Evolutionary conservation across 1,140 invertebrate genomes (phyloP), one percentile per base, ranked within the genome.

Genomic region (Drosophila pectinifera): DNA sequence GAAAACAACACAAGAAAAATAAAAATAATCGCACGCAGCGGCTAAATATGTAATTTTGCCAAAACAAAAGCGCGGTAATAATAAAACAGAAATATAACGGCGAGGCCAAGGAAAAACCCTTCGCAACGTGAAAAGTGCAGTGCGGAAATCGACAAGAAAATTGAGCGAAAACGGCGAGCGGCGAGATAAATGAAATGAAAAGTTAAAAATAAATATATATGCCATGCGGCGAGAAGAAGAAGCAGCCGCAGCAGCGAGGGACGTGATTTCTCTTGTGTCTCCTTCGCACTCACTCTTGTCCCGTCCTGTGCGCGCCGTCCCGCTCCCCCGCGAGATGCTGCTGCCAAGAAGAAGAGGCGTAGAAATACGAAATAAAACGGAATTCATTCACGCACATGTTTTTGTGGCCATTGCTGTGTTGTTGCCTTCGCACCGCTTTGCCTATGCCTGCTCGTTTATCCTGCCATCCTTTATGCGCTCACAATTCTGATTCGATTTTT

Each of bases 151-250:
- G 36, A 41, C 41, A 39, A 28, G 51, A 49, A 11, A 65, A 34
- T 24, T 39, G 49, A 65, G 61, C 51, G 54, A 28, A 56, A 59
- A 42, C 62, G 64, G 43, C 61, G 59, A 74, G 49, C 49, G 31
- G 78, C 73, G 78, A 86, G 83, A 82, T 68, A 88, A 88, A 88
- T 79, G 83, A 88, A 88, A 88, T 88, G 84, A 88, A 88, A 88
- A 88, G 83, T 88, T 88, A 88, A 59, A 88, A 88, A 88, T 88
- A 88, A 88, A 88, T 88, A 88, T 86, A 88, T 79, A 88, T 83
- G 83, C 75, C 83, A 86, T 88, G 78, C 75, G 78, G 65, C 73
- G 59, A 4, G 24, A 56, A 56, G n/a, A 56, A 42, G 54, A 18
- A 24, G 18, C 20, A 39, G 43, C 41, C 22, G 46, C 78, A 14